Conservation (phyloP, 2,797 vertebrate species). For the Malurus leucopterus region DNA sequence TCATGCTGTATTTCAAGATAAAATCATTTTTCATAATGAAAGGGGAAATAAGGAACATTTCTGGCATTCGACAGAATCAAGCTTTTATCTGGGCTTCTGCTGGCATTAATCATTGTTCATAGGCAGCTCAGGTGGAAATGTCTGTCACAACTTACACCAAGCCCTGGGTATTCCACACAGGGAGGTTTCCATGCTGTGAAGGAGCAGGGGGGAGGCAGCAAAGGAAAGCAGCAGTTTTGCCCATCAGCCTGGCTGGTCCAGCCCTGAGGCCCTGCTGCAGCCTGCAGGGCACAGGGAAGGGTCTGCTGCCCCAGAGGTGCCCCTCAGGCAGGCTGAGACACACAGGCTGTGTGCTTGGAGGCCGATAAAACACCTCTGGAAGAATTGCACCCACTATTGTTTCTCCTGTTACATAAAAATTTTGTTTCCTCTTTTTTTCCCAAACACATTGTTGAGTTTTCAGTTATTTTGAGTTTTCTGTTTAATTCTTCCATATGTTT, state of each 20-base stretch:
- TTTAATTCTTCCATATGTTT: background rate
- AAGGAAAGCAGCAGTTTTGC: background rate
- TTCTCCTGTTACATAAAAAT: background rate
- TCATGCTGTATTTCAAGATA: conserved; percentile 42
- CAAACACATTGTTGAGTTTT: background rate
- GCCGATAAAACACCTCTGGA: background rate
- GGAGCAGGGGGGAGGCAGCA: background rate
- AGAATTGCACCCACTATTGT: rapidly evolving
- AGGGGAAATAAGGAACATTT: conserved; percentile 11
- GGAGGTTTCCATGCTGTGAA: background rate
- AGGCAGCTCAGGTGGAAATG: background rate
- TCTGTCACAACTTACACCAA: background rate
- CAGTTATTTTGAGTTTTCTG: background rate
- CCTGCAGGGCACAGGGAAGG: background rate
- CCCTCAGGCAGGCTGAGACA: background rate
- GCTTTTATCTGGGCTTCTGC: conserved; percentile 27
- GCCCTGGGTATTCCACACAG: background rate
- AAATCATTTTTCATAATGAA: conserved; percentile 58
- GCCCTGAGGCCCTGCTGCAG: background rate
- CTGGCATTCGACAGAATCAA: background rate
- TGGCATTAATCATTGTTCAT: background rate
- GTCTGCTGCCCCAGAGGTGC: background rate
- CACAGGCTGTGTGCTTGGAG: rapidly evolving
- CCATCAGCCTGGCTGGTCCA: background rate
- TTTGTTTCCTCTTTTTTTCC: background rate